Evolutionary conservation across 2,113 vertebrate species (phyloP), one percentile per base, ranked within the genome.

Genomic region (Rhegmatorhina hoffmannsi): DNA sequence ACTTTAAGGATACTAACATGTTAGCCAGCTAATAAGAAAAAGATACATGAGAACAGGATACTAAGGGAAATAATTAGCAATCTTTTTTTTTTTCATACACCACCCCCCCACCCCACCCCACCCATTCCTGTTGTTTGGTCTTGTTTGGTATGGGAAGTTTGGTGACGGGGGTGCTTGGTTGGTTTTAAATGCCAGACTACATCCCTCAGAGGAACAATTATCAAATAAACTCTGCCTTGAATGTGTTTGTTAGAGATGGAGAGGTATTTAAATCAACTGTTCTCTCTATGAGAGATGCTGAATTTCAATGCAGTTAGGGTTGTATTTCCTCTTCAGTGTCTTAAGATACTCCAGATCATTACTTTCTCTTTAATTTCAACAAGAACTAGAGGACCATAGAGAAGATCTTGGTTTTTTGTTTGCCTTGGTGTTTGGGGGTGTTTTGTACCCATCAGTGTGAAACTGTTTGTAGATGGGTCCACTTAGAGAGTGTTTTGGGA

Each of bases 361-460:
- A 25, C 73, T 59, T 75, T 63, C 40, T 55, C 33, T 50, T 76
- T 62, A 10, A 38, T 59, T 68, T 92, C 5, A 46, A 24, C 17
- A 56, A 58, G 21, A 83, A 28, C 16, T 68, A 56, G 25, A 69
- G 15, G 24, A 36, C 0, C 4, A 34, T 1, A 12, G n/a, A 44
- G 36, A 80, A 66, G 17, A 84, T 25, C 2, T 13, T 44, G 2
- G 4, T 0, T 0, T 25, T 76, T 44, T 56, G 7, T 64, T 70
- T 68, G 23, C 3, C 29, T 62, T 77, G 28, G 5, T 15, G 13
- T 59, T 24, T 24, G n/a, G 13, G 29, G 6, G 17, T 58, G 28
- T 47, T 43, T 33, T 17, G 1, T 12, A 5, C 6, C 0, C 34
- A 6, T 34, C 0, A 0, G 4, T 40, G 14, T 46, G 24, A 80